Evolutionary conservation across 2,888 invertebrate species (phyloP).

Genomic region (Xestia xanthographa): DNA sequence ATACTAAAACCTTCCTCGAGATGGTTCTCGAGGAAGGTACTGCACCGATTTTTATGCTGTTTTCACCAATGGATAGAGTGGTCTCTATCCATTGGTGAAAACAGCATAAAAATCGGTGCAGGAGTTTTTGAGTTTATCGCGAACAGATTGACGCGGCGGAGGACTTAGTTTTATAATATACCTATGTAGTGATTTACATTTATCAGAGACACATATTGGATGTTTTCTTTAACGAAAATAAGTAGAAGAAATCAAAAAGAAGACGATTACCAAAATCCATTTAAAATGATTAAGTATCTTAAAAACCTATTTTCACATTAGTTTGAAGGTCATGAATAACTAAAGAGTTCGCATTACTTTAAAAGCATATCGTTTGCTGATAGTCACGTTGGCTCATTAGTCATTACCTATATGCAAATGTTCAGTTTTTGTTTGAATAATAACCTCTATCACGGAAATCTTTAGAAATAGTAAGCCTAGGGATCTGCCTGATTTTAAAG

Average conservation of each 20-base stretch:
- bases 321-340: not conserved
- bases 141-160: too few species aligned
- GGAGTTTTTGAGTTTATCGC: too few species aligned
- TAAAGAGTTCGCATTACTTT: not conserved
- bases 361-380: constrained; percentile 18
- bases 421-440: not conserved
- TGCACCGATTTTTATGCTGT: too few species aligned
- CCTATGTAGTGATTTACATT: too few species aligned
- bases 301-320: not conserved
- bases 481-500: not conserved
- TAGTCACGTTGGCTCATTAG: not conserved
- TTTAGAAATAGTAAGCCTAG: not conserved
- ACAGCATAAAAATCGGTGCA: too few species aligned
- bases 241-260: not conserved
- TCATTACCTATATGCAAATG: constrained; percentile 14
- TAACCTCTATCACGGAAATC: not conserved
- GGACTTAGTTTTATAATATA: too few species aligned
- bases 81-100: too few species aligned
- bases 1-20: too few species aligned
- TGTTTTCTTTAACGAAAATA: not conserved
- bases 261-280: not conserved
- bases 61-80: too few species aligned
- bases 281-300: too few species aligned
- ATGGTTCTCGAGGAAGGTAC: too few species aligned
- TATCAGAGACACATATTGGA: too few species aligned